Base-by-base conservation (phyloP, 2,113 vertebrate genomes). In the Naja naja region DNA sequence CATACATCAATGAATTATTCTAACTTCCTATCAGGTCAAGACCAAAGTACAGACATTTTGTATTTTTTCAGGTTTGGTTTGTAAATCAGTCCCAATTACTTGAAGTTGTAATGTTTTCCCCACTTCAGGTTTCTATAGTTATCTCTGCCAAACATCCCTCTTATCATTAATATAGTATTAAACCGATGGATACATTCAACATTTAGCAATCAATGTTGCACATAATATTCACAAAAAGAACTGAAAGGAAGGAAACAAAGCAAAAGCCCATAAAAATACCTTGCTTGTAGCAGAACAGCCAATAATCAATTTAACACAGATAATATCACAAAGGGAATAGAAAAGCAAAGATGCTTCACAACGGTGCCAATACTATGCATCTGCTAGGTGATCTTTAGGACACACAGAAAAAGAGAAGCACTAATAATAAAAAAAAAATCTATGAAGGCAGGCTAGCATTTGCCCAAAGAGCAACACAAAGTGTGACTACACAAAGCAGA, bases 401-500 rank as follows among this genome's bases (percentile, higher is more conserved):
- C 30, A 90, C 47, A 4, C 69, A 30, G 87, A 90, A 89, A 95
- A 0, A 0, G 88, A 94, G 89, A 87, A 87, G 23, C 47, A 45
- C 1, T 92, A 56, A 0, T n/a, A 1, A 55, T 91, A 0, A 74
- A 1, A 43, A 60, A 93, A 56, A 81, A 86, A 58, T 11, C 87
- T 88, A 49, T 87, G 91, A 88, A 91, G 54, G 93, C 93, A 93
- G 94, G 60, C 74, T 85, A 92, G 91, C 5, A 94, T 81, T 91
- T 91, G 94, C 95, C 89, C 91, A 93, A 95, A 87, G 93, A 94
- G 92, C 90, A 94, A 10, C 89, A 95, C 94, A 96, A 87, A 96
- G 4, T 93, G 97, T 90, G 95, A 69, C 60, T 20, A 96, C 96
- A 97, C 95, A 89, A n/a, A 93, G 85, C 94, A 6, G 93, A 87